A percentile compares a stretch with the other conserved stretches of the same genome.
Evolutionary conservation across 1,140 invertebrate genomes (phyloP).

Genomic region (Drosophila nikananu): DNA sequence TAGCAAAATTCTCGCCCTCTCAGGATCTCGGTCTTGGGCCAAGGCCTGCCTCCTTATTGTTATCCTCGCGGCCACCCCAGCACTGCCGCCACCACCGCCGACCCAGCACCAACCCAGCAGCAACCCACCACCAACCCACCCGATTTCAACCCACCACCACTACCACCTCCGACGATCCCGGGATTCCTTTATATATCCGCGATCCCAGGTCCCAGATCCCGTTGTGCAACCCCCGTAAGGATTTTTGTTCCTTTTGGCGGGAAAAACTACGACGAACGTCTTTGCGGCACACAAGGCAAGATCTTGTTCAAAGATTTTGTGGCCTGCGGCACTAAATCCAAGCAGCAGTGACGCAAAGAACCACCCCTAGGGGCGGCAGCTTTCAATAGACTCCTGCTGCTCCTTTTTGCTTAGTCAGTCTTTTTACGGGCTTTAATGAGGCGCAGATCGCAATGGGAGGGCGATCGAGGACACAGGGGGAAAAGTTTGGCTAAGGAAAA

Average conservation of each 20-base stretch:
- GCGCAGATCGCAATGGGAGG: conserved; percentile 29
- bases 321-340: conserved; percentile 37
- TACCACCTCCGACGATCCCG: conserved; percentile 36
- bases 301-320: conserved; percentile 32
- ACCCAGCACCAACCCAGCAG: conserved; percentile 38
- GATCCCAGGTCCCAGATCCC: conserved; percentile 9
- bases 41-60: conserved; percentile 41
- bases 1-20: conserved; percentile 51
- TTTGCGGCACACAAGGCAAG: conserved; percentile 52
- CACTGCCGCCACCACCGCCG: conserved; percentile 39
- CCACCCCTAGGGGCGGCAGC: conserved; percentile 27
- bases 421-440: conserved; percentile 23
- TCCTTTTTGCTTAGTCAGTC: conserved; percentile 31
- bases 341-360: neutral
- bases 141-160: conserved; percentile 69
- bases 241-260: conserved; percentile 66
- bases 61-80: conserved; percentile 26
- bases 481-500: neutral
- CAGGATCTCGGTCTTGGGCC: conserved; percentile 43
- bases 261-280: conserved; percentile 62
- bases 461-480: neutral
- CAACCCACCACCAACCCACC: conserved; percentile 57
- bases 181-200: conserved; percentile 7
- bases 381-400: conserved; percentile 46
- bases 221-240: conserved; percentile 72